Conservation (phyloP, 2,113 vertebrate species). For the Excalfactoria chinensis region DNA sequence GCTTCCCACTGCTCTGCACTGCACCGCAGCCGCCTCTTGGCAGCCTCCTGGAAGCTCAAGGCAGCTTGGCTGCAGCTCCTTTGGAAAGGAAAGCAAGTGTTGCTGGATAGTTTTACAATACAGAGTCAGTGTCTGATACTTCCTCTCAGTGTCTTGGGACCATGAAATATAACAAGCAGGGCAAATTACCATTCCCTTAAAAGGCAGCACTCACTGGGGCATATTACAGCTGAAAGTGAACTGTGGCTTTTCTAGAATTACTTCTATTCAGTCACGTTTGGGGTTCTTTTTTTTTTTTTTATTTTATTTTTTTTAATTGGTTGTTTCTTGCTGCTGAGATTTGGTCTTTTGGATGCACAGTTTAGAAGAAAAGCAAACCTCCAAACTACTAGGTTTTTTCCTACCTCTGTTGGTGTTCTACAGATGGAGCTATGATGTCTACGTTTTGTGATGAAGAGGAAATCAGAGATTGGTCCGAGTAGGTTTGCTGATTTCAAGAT, state of each 20-base stretch:
- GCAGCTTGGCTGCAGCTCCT: slow-evolving; percentile 75
- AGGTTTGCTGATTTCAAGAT: not conserved
- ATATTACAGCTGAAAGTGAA: slow-evolving; percentile 13
- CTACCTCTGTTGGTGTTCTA: not conserved
- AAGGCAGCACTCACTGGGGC: slow-evolving; percentile 12
- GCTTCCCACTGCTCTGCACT: slow-evolving; percentile 78
- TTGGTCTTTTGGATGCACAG: not conserved
- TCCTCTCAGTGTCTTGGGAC: slow-evolving; percentile 54
- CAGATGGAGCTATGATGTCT: not conserved
- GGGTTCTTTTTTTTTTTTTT: not conserved
- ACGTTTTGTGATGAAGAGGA: not conserved
- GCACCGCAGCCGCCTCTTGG: slow-evolving; percentile 83
- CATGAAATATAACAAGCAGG: slow-evolving; percentile 51
- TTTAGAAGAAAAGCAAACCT: not conserved
- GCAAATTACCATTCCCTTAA: slow-evolving; percentile 53
- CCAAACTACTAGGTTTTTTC: not conserved
- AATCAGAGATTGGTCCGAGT: not conserved
- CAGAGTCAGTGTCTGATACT: slow-evolving; percentile 78
- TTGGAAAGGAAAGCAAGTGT: slow-evolving; percentile 83
- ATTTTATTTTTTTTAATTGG: not conserved
- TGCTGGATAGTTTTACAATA: slow-evolving; percentile 81
- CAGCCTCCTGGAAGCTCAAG: slow-evolving; percentile 80
- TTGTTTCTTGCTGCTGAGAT: not conserved
- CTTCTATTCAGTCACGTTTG: not conserved
- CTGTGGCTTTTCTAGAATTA: slow-evolving; percentile 14